Percentiles rank a stretch among this genome's conserved stretches.
Conservation (phyloP, 2,113 vertebrate genomes). For the Otolemur garnettii region DNA sequence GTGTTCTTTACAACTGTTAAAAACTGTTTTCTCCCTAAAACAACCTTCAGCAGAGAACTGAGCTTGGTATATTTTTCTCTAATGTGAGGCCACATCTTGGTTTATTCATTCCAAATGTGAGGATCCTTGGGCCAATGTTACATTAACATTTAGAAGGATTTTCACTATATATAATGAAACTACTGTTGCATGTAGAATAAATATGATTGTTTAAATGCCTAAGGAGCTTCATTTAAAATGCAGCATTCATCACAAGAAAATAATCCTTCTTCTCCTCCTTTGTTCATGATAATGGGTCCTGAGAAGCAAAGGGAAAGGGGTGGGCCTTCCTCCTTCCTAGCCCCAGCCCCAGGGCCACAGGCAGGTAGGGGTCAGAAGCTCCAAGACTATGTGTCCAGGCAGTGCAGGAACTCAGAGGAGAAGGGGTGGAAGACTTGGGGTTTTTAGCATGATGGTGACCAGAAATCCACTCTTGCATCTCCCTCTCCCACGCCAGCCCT, state of each 20-base stretch:
- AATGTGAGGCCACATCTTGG: conserved; percentile 43
- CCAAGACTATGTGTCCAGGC: neutral
- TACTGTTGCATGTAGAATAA: conserved; percentile 77
- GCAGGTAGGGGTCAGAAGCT: neutral
- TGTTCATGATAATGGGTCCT: conserved; percentile 7
- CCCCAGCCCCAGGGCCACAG: neutral
- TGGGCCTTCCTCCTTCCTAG: neutral
- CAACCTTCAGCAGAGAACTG: neutral
- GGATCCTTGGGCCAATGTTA: conserved; percentile 69
- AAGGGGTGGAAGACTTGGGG: neutral
- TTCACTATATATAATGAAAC: conserved; percentile 78
- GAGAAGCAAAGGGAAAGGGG: neutral
- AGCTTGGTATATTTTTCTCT: conserved; percentile 37
- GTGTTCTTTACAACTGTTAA: neutral
- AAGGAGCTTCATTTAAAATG: conserved; percentile 71
- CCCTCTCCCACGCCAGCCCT: neutral
- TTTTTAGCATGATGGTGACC: neutral
- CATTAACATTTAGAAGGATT: conserved; percentile 81
- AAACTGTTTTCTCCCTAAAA: conserved; percentile 21
- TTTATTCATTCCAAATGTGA: conserved; percentile 71
- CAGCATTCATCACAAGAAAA: conserved; percentile 61
- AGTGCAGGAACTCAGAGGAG: neutral
- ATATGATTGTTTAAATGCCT: conserved; percentile 74
- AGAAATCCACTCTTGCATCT: neutral
- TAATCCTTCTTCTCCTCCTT: conserved; percentile 17